phyloP scores from a whole-genome alignment of 2,113 vertebrate genomes.

The Lampris incognitus region DNA sequence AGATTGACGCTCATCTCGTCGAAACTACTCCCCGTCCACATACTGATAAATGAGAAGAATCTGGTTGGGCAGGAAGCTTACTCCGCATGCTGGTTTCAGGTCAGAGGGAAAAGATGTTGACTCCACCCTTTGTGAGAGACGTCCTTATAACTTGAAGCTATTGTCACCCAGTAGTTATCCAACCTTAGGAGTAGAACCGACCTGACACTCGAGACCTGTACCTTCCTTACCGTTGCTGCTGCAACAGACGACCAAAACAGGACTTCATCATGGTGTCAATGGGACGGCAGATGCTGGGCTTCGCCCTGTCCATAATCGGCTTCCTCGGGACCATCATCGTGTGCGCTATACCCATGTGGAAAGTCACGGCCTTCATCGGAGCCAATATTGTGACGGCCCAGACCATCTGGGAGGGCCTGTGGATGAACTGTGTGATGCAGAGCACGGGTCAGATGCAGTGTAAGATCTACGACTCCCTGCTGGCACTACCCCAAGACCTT shows the following conservation, averaged over 20 bases:
- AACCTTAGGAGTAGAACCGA: slow-evolving; percentile 18
- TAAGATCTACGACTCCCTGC: slow-evolving; percentile 83
- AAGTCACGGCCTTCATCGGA: slow-evolving; percentile 80
- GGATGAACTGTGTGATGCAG: slow-evolving; percentile 84
- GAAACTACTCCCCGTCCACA: slow-evolving; percentile 62
- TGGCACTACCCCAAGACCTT: slow-evolving; percentile 77
- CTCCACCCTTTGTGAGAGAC: slow-evolving; percentile 64
- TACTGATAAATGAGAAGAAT: slow-evolving; percentile 61
- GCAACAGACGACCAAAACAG: slow-evolving; percentile 13
- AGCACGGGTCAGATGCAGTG: slow-evolving; percentile 86
- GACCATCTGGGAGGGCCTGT: slow-evolving; percentile 82
- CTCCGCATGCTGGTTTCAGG: slow-evolving; percentile 59
- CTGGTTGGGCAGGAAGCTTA: slow-evolving; percentile 57
- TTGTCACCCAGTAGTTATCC: background rate
- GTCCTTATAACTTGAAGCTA: slow-evolving; percentile 45
- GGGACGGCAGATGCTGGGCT: slow-evolving; percentile 82
- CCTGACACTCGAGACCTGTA: slow-evolving; percentile 11
- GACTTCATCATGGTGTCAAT: slow-evolving; percentile 74
- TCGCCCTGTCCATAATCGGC: slow-evolving; percentile 71
- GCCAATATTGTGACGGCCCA: slow-evolving; percentile 84
- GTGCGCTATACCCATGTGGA: slow-evolving; percentile 82
- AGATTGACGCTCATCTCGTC: slow-evolving; percentile 48
- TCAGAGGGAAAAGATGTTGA: slow-evolving; percentile 19
- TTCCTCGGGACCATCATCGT: slow-evolving; percentile 74
- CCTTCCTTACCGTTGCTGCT: background rate